Evolutionary conservation across 1,140 invertebrate species (phyloP), one percentile per base, ranked within the genome.

Genomic region (Hyles vespertilio): DNA sequence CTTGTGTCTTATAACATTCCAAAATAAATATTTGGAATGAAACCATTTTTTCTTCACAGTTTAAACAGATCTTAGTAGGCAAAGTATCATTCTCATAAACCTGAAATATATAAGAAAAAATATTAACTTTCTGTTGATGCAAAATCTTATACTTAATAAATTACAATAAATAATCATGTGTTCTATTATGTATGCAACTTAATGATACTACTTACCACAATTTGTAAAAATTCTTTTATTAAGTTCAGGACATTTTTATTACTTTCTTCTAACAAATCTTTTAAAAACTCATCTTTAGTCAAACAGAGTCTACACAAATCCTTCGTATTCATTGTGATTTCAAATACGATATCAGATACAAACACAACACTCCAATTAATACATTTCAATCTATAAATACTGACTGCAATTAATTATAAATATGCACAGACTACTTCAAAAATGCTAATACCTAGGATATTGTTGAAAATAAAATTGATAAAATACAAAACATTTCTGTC

Each of bases 281-380:
- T 88, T 32, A 70, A 74, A 72, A 80, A 75, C 33, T 78, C 79
- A 49, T 85, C 74, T 66, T 77, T 76, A 68, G 74, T 84, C 22
- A 77, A 86, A 77, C 87, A 89, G 59, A 89, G 65, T 75, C 87
- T 79, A 77, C 87, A 89, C 61, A 88, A 76, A 66, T 84, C 79
- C 65, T 82, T 82, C 33, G 85, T 54, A 64, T 69, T 70, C 61
- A 69, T 63, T 67, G 73, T 69, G 74, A 79, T 82, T 69, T 73
- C 58, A 45, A 49, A 51, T 1, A 56, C 8, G 8, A 40, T 5
- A 40, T 40, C 3, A 8, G 4, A 40, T 8, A 40, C 36, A 40
- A 40, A 40, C 36, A 40, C 36, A 5, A 5, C 8, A 40, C 5
- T 40, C 4, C 36, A 40, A 40, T 40, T 40, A 40, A 40, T 5